These are phyloP conservation scores for Mythimna pallens DNA, from an alignment of 2,888 invertebrate genomes.

Conservation along the genomic window DNA sequence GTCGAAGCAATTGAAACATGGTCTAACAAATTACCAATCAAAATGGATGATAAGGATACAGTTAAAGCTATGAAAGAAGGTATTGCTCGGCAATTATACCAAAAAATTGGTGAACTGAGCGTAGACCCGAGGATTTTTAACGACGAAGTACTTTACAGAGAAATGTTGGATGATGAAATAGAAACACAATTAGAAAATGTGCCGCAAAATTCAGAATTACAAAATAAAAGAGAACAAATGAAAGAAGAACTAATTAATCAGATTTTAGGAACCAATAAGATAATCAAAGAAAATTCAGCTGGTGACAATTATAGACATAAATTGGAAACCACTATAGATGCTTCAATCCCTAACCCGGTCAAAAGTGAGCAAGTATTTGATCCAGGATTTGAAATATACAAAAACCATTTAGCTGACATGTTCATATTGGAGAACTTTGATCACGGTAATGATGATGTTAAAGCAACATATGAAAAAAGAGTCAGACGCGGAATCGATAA, in stretches of 20 bases:
- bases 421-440: slow-evolving; percentile 83
- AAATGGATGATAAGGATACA: slow-evolving; percentile 59
- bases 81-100: slow-evolving; percentile 73
- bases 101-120: slow-evolving; percentile 76
- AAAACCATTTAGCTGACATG: slow-evolving; percentile 74
- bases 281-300: slow-evolving; percentile 69
- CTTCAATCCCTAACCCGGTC: slow-evolving; percentile 73
- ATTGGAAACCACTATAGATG: slow-evolving; percentile 75
- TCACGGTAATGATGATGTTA: slow-evolving; percentile 71
- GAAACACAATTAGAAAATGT: slow-evolving; percentile 71
- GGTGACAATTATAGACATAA: slow-evolving; percentile 76
- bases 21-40: slow-evolving; percentile 75
- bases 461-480: slow-evolving; percentile 72
- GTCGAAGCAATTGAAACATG: slow-evolving; percentile 78
- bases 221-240: slow-evolving; percentile 67
- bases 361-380: slow-evolving; percentile 63
- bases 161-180: slow-evolving; percentile 74
- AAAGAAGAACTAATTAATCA: slow-evolving; percentile 68
- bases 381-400: slow-evolving; percentile 80
- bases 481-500: slow-evolving; percentile 74
- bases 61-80: slow-evolving; percentile 68
- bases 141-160: slow-evolving; percentile 72
- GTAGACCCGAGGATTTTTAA: slow-evolving; percentile 71
- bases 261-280: slow-evolving; percentile 71
- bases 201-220: slow-evolving; percentile 64